Base-by-base conservation (phyloP, 2,797 vertebrate genomes). In the Microctenopoma lineatum region DNA sequence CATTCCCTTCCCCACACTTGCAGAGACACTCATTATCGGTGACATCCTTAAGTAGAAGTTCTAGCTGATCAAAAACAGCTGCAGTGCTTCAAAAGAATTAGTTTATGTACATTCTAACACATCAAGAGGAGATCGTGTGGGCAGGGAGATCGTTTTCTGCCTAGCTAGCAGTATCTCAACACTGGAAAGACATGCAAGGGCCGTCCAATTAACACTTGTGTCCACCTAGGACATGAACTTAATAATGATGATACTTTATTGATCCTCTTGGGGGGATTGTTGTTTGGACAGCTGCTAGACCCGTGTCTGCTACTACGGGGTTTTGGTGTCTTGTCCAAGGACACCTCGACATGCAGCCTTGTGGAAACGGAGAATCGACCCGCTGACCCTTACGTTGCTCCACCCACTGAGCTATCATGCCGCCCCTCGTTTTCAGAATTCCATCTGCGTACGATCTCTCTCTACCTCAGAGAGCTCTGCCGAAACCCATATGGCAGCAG, bases 141-240 rank as follows among this genome's bases (percentile, higher is more conserved):
- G 45, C 32, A 18, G 54, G 27, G 51, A 75, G 50, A 72, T 79
- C 38, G 65, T 52, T 69, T 47, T 38, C 47, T 38, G 39, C 63
- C 50, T 42, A 63, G 18, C 48, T 21, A 48, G 34, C 50, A 56
- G 56, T 44, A 44, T 34, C 60, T 70, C 66, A 21, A 79, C 52
- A 50, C 58, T 26, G 46, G 59, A 79, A 85, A 70, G 68, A 36
- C 4, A 53, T 36, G 61, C 12, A 5, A 62, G 58, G 39, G 48
- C 39, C 10, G 53, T 48, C 74, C 84, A 80, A 90, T 90, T 84
- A 88, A 70, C 71, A 66, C 75, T 39, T 16, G 41, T 59, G 63
- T 63, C 64, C 66, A 38, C 76, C 65, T 59, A 46, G 44, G 8
- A 34, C 44, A 67, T 61, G 50, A 32, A 83, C 21, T 21, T 21